Percentiles rank a stretch among this genome's conserved stretches.
These are phyloP conservation scores for Phoenicopterus ruber DNA, from an alignment of 2,113 vertebrate species.

Conservation along the genomic window DNA sequence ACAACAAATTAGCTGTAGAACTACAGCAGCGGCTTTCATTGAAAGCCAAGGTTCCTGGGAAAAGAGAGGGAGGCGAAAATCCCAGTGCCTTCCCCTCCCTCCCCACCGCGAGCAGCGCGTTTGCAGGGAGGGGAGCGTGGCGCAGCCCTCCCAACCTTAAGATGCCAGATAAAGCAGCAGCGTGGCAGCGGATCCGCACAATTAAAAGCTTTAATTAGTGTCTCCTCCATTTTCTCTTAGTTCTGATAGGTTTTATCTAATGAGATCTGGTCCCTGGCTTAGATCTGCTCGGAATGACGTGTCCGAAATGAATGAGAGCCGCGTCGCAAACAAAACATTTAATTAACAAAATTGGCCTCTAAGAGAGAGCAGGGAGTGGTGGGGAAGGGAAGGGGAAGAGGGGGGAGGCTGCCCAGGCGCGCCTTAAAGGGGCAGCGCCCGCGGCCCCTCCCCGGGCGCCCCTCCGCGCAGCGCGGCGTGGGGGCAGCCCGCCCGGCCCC, in stretches of 20 bases:
- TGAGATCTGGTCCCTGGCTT: slow-evolving; percentile 99
- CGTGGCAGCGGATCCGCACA: slow-evolving; percentile 95
- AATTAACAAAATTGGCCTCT: slow-evolving; percentile 99
- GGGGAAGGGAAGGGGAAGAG: slow-evolving; percentile 54
- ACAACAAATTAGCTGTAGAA: slow-evolving; percentile 1
- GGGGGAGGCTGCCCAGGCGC: slow-evolving; percentile 70
- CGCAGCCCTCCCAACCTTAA: slow-evolving; percentile 74
- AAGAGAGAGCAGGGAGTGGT: slow-evolving; percentile 75
- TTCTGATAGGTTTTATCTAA: slow-evolving; percentile 99
- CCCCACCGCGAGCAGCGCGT: background rate
- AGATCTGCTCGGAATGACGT: slow-evolving; percentile 96
- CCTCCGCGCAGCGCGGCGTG: background rate
- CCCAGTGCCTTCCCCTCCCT: background rate
- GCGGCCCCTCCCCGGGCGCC: background rate
- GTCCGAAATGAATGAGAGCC: slow-evolving; percentile 99
- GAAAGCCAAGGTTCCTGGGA: background rate
- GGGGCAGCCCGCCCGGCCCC: background rate
- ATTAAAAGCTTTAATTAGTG: slow-evolving; percentile 99
- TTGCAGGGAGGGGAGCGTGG: slow-evolving; percentile 28
- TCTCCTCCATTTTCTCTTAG: slow-evolving; percentile 97
- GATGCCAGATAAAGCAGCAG: slow-evolving; percentile 93
- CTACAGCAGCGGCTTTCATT: background rate
- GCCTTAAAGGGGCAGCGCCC: slow-evolving; percentile 84
- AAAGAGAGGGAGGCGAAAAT: background rate
- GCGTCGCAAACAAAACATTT: slow-evolving; percentile 99